Evolutionary conservation across 2,113 vertebrate species (phyloP).

Genomic region (Hippocampus comes): DNA sequence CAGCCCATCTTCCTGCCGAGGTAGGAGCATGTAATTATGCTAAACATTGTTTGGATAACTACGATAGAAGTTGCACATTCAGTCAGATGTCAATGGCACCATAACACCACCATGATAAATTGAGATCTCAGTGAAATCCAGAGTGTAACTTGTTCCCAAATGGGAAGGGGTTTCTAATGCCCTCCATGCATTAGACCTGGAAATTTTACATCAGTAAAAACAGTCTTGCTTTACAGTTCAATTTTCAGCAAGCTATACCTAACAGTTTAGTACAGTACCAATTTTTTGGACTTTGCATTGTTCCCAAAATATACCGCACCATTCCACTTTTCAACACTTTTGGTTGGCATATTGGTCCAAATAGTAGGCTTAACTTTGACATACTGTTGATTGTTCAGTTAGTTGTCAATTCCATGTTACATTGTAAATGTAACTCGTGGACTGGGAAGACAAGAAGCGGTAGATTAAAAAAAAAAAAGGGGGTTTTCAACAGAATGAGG

Average conservation of each 20-base stretch:
- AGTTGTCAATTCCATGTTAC: background rate
- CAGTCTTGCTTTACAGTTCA: no score
- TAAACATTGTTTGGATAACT: conserved; percentile 52
- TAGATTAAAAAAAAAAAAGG: no score
- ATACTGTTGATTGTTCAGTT: background rate
- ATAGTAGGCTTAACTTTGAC: no score
- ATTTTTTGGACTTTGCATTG: background rate
- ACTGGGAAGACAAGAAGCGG: background rate
- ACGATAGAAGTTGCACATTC: conserved; percentile 41
- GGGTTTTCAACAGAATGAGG: no score
- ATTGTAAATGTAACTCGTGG: background rate
- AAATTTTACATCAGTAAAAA: no score
- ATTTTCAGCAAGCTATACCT: background rate
- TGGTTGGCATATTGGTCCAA: no score
- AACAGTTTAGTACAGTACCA: background rate
- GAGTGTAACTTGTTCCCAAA: background rate
- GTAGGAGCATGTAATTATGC: conserved; percentile 49
- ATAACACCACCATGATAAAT: background rate
- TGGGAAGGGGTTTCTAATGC: background rate
- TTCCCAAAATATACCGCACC: background rate
- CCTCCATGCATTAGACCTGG: no score
- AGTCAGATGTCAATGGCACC: conserved; percentile 26
- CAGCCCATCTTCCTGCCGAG: conserved; percentile 31
- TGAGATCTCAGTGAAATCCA: background rate
- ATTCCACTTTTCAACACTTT: background rate